Base-by-base conservation (phyloP, 2,797 vertebrate species). In the Todus mexicanus region DNA sequence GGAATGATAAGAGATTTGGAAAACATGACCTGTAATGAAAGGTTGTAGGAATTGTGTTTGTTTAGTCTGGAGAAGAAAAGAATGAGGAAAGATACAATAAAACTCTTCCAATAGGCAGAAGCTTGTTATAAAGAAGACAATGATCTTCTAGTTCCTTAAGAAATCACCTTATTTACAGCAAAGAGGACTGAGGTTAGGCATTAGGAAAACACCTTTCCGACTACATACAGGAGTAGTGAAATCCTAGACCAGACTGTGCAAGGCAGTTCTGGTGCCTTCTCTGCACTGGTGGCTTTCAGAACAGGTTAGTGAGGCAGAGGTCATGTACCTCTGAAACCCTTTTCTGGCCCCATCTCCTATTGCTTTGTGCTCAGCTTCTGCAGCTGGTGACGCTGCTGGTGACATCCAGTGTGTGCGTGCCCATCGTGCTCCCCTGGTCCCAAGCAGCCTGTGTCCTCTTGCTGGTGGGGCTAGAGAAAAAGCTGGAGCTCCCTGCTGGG, bases 21-120 rank as follows among this genome's bases (percentile, higher is more conserved):
- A 94, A 95, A 86, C 35, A 51, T 27, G 69, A 83, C 65, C 76
- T 74, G 53, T 27, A 82, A 66, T 51, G 50, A 85, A 85, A 91
- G 43, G 81, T 50, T 89, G 78, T 54, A 93, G 69, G 35, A 87
- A 83, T 9, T 79, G n/a, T 18, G 37, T 61, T 95, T 94, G 84
- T 85, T 93, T 95, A 87, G 92, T 91, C 89, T 93, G 69, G 56
- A 71, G 63, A 70, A 87, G 19, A 63, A 84, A 91, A 88, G 56
- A 87, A 79, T 3, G 7, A 87, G 35, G 37, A 43, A 93, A 84
- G 40, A 73, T 61, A 71, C 1, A 43, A 84, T 53, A 66, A 23
- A 88, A 92, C 74, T 68, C 57, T 79, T 82, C 53, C 40, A 59
- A 38, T 19, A 45, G 13, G 29, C 78, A 87, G 48, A 84, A 87